phyloP scores from a whole-genome alignment of 2,888 invertebrate species.

The Eilema caniola region DNA sequence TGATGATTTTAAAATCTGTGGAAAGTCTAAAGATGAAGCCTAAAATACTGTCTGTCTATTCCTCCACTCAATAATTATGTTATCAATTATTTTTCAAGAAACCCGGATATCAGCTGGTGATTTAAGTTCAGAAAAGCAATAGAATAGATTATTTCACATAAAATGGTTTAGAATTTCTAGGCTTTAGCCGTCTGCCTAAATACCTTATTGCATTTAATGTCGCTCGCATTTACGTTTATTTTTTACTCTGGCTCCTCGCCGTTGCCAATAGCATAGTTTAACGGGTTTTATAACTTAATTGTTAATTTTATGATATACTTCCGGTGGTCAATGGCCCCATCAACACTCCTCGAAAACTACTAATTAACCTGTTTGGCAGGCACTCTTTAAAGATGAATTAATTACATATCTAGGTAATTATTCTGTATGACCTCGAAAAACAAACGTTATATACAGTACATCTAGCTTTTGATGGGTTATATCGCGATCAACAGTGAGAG shows the following conservation, averaged over 20 bases:
- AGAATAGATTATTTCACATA: slow-evolving; percentile 44
- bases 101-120: not conserved
- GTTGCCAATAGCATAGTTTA: slow-evolving; percentile 72
- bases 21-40: no score
- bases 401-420: slow-evolving; percentile 41
- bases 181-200: slow-evolving; percentile 54
- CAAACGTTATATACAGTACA: not conserved
- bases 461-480: not conserved
- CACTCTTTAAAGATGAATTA: slow-evolving; percentile 53
- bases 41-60: not conserved
- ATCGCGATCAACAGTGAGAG: not conserved
- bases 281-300: slow-evolving; percentile 77
- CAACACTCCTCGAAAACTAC: slow-evolving; percentile 58
- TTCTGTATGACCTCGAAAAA: not conserved
- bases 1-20: no score
- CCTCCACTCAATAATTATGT: not conserved
- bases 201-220: slow-evolving; percentile 61
- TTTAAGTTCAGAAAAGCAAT: not conserved
- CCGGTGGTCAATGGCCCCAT: slow-evolving; percentile 67
- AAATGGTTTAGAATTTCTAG: slow-evolving; percentile 57
- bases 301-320: slow-evolving; percentile 72
- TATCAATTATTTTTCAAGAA: not conserved
- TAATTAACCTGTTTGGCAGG: slow-evolving; percentile 47
- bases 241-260: slow-evolving; percentile 61
- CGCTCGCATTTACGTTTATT: slow-evolving; percentile 58